Evolutionary conservation across 2,888 invertebrate species (phyloP).

Genomic region (Cheilosia scutellata): DNA sequence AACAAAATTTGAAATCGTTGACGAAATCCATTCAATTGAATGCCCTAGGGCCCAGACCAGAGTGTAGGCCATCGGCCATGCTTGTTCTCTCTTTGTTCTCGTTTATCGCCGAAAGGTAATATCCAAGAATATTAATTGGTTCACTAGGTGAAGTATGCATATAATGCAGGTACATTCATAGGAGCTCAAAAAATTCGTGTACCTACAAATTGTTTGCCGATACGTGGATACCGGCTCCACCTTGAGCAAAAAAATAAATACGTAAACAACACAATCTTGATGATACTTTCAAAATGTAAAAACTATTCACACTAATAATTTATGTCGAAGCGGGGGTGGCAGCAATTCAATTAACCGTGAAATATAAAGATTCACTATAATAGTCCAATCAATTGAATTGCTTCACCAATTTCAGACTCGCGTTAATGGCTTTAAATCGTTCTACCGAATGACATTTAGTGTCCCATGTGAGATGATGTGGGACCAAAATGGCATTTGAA

Average conservation of each 20-base stretch:
- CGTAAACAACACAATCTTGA: conserved; percentile 38
- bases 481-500: conserved; percentile 46
- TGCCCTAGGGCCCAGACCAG: not conserved
- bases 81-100: not conserved
- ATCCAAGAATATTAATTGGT: conserved; percentile 27
- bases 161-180: not conserved
- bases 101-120: conserved; percentile 3
- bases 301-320: too few relatives aligned
- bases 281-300: not conserved
- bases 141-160: conserved; percentile 1
- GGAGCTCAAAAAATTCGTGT: conserved; percentile 3
- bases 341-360: conserved; percentile 33
- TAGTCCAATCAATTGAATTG: conserved; percentile 36
- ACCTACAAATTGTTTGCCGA: conserved; percentile 4
- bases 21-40: not conserved
- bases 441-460: conserved; percentile 45
- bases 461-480: conserved; percentile 46
- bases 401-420: conserved; percentile 33
- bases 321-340: not conserved
- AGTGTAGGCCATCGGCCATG: not conserved
- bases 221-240: not conserved
- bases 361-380: conserved; percentile 42
- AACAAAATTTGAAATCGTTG: not conserved
- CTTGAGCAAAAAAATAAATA: not conserved
- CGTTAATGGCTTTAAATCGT: conserved; percentile 43